Base-by-base conservation (phyloP, 37 sponge, comb jelly and placozoan species). In the Agelas oroides region DNA sequence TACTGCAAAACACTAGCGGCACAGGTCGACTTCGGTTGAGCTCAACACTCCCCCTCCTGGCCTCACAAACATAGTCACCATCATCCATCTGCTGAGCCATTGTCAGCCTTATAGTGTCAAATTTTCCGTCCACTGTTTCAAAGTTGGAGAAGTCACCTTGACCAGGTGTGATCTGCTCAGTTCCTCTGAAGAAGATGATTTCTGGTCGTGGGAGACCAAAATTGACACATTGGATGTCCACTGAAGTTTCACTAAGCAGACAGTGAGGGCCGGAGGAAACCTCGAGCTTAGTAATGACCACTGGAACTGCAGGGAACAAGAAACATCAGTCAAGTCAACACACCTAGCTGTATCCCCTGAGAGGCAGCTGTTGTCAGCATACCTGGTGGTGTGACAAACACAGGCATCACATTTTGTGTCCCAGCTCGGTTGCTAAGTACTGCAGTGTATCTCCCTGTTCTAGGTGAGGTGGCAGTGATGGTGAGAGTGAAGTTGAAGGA, bases 201-300 rank as follows among this genome's bases (percentile, higher is more conserved):
- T 2, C 28, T 39, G 82, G 70, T 33, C 77, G 59, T 24, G 82
- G 82, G 70, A 75, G 73, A 19, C 88, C 88, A 66, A 36, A n/a
- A 27, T 31, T 35, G 15, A 40, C n/a, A 82, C 88, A 88, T 8
- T 41, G 65, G 70, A 88, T 25, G 28, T 54, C 81, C 14, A 68
- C 76, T 35, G 36, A 41, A 8, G 28, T 66, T 3, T 54, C 70
- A 31, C n/a, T 16, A 11, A 82, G 41, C 19, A 88, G 53, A 65
- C 82, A 81, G 13, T 53, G 30, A 54, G 55, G 40, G 8, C 27
- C 54, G n/a, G n/a, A n/a, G 17, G 59, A 1, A 34, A 41, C 38
- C 28, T 5, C 36, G 11, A 61, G 8, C 2, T 20, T 53, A 58
- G 59, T 21, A 1, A 88, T 61, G 34, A 24, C 5, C 16, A 55